Evolutionary conservation across 2,888 invertebrate genomes (phyloP).

Genomic region (Nebria brevicollis): DNA sequence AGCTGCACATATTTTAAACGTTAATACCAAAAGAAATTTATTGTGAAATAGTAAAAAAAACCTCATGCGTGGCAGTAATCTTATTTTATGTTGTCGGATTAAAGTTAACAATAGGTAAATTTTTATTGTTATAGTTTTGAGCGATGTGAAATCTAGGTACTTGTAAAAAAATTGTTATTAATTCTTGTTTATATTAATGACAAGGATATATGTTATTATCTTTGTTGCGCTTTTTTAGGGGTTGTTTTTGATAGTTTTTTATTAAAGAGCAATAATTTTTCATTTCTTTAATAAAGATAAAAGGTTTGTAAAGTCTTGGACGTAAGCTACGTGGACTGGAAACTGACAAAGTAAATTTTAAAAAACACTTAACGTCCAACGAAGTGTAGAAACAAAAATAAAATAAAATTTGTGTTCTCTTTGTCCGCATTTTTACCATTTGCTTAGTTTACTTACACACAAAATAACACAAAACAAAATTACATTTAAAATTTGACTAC

Average conservation of each 20-base stretch:
- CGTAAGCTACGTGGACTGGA: conserved; percentile 33
- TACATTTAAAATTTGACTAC: not conserved
- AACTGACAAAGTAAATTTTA: conserved; percentile 40
- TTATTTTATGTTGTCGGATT: no score
- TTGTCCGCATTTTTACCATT: conserved; percentile 19
- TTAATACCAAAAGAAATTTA: not conserved
- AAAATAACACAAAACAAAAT: not conserved
- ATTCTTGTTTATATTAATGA: not conserved
- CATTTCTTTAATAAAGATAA: conserved; percentile 46
- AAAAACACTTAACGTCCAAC: conserved; percentile 35
- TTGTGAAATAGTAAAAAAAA: not conserved
- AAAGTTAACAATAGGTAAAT: no score
- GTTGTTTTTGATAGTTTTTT: conserved; percentile 25
- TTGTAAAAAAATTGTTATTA: not conserved
- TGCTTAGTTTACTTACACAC: not conserved
- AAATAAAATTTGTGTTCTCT: conserved; percentile 17
- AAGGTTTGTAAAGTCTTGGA: conserved; percentile 41
- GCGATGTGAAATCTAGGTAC: no score
- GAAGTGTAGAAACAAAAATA: conserved; percentile 30
- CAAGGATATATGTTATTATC: not conserved
- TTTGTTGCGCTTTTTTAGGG: conserved; percentile 21
- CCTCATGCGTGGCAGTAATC: not conserved
- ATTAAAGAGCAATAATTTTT: conserved; percentile 41
- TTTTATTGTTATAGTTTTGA: no score
- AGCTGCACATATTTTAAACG: not conserved